phyloP scores from a whole-genome alignment of 2,888 invertebrate species.

The Zele albiditarsus region DNA sequence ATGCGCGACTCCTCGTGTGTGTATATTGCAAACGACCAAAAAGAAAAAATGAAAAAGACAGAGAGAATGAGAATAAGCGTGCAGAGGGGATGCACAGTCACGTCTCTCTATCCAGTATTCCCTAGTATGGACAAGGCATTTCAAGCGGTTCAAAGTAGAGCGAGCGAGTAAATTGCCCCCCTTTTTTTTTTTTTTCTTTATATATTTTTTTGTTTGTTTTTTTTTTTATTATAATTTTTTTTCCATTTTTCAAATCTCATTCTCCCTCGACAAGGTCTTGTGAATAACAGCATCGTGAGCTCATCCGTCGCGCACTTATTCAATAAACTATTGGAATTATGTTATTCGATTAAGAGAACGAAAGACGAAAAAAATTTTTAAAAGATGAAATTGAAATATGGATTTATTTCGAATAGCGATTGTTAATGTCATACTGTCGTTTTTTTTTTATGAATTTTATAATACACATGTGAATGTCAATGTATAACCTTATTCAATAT shows the following conservation, averaged over 20 bases:
- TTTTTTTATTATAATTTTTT: not conserved
- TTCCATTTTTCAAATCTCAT: not conserved
- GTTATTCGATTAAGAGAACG: no score
- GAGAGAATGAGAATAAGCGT: not conserved
- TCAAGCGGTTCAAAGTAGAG: slow-evolving; percentile 27
- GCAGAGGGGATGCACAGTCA: slow-evolving; percentile 28
- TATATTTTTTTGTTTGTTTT: not conserved
- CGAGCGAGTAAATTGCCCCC: slow-evolving; percentile 18
- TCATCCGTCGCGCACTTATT: not conserved
- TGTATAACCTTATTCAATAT: no score
- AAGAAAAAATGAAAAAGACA: not conserved
- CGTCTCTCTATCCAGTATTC: slow-evolving; percentile 31
- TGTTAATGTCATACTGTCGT: no score
- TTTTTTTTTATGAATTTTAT: no score
- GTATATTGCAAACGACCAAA: slow-evolving; percentile 6
- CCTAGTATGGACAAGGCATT: slow-evolving; percentile 34
- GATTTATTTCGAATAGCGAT: no score
- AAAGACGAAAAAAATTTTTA: no score
- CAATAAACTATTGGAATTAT: not conserved
- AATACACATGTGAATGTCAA: no score
- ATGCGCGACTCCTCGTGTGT: not conserved
- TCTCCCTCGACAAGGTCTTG: slow-evolving; percentile 5
- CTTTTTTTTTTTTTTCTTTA: slow-evolving; percentile 1
- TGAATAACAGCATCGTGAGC: not conserved
- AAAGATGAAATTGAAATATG: no score